Conservation (phyloP, 2,888 invertebrate genomes). For the Hirtodrosophila alboralis region DNA sequence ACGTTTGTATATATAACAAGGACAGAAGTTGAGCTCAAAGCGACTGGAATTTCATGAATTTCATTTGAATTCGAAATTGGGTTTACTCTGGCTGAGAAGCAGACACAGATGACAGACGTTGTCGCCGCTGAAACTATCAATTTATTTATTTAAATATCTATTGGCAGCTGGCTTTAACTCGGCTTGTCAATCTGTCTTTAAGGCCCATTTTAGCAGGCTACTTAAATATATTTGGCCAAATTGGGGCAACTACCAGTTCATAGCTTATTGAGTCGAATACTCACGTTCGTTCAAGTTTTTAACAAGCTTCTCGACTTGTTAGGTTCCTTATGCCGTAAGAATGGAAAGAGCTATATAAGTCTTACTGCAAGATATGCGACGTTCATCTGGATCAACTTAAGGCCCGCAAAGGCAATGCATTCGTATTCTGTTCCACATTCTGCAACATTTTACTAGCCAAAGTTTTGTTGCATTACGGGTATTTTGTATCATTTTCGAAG, state of each 20-base stretch:
- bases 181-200: neutral
- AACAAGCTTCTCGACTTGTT: conserved; percentile 21
- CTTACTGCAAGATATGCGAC: conserved; percentile 16
- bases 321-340: conserved; percentile 1
- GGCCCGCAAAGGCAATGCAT: neutral
- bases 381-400: conserved; percentile 1
- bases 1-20: conserved; percentile 32
- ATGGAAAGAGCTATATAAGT: conserved; percentile 8
- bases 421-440: conserved; percentile 7
- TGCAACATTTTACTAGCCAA: neutral
- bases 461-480: conserved; percentile 27
- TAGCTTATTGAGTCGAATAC: conserved; percentile 42
- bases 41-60: conserved; percentile 54
- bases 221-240: conserved; percentile 21
- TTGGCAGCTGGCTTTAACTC: conserved; percentile 15
- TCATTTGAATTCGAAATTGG: conserved; percentile 70
- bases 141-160: conserved; percentile 14
- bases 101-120: conserved; percentile 4
- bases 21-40: conserved; percentile 50
- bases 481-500: conserved; percentile 50
- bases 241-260: conserved; percentile 43
- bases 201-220: neutral
- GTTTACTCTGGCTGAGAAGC: conserved; percentile 31
- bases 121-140: conserved; percentile 27
- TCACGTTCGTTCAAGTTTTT: conserved; percentile 29